Evolutionary conservation across 2,888 invertebrate species (phyloP).

Genomic region (Danaus chrysippus): DNA sequence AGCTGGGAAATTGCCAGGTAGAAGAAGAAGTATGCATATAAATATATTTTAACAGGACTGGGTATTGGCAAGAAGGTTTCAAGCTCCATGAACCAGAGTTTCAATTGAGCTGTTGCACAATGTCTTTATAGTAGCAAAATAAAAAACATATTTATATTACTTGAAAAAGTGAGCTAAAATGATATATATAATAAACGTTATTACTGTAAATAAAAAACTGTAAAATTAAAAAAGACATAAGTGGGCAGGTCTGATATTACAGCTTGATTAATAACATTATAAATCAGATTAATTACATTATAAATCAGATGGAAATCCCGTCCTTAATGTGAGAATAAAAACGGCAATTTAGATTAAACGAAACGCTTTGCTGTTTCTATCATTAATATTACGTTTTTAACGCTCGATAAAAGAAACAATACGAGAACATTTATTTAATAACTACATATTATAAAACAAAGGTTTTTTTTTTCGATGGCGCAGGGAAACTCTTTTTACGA

Average conservation of each 20-base stretch:
- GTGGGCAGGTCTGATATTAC: slow-evolving; percentile 59
- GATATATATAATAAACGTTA: slow-evolving; percentile 24
- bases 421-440: slow-evolving; percentile 25
- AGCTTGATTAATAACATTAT: slow-evolving; percentile 64
- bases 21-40: too few species aligned
- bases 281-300: too few species aligned
- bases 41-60: too few species aligned
- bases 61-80: too few species aligned
- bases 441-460: slow-evolving; percentile 19
- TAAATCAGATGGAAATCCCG: slow-evolving; percentile 49
- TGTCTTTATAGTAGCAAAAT: background rate
- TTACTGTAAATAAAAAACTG: slow-evolving; percentile 39
- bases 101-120: background rate
- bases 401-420: slow-evolving; percentile 33
- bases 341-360: slow-evolving; percentile 47
- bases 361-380: slow-evolving; percentile 41
- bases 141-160: background rate
- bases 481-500: too few species aligned
- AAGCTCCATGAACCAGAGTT: background rate
- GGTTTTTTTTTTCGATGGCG: too few species aligned
- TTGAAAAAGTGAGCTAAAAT: slow-evolving; percentile 23
- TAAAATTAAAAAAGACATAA: slow-evolving; percentile 56
- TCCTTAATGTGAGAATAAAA: slow-evolving; percentile 52
- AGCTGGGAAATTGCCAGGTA: too few species aligned
- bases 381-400: slow-evolving; percentile 40